Evolutionary conservation across 2,888 invertebrate genomes (phyloP).

Genomic region (Ctena decussata): DNA sequence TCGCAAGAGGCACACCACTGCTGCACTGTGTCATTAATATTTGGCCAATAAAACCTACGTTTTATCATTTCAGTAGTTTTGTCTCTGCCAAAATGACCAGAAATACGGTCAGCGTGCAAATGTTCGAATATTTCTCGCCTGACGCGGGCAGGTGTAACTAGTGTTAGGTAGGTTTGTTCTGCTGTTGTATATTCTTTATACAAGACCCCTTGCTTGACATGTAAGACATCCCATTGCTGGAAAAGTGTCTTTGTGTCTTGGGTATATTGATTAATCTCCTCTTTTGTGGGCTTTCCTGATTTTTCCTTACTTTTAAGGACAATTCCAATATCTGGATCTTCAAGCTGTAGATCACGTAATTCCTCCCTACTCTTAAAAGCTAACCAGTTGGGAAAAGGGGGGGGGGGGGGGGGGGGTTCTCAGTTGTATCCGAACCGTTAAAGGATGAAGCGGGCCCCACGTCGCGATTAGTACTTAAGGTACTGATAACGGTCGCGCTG

Average conservation of each 20-base stretch:
- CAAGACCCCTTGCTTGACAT: background rate
- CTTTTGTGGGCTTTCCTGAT: background rate
- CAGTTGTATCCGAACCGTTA: background rate
- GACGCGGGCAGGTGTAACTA: background rate
- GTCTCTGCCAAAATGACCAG: constrained; percentile 5
- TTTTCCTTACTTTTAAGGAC: background rate
- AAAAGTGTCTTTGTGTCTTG: background rate
- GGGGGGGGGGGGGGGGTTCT: too few species aligned
- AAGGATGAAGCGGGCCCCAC: background rate
- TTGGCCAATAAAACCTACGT: constrained; percentile 12
- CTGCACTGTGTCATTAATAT: background rate
- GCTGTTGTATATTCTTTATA: background rate
- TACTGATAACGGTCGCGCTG: background rate
- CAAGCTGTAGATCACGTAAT: background rate
- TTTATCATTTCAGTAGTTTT: background rate
- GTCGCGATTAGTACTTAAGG: background rate
- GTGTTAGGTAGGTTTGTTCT: background rate
- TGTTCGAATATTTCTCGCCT: background rate
- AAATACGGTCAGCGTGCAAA: background rate
- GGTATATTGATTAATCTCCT: background rate
- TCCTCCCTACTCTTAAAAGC: background rate
- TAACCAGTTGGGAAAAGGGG: background rate
- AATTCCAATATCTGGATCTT: background rate
- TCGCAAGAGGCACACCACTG: background rate
- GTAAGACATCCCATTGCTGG: background rate